phyloP scores from a whole-genome alignment of 2,888 invertebrate genomes.

The Mayetiola destructor region DNA sequence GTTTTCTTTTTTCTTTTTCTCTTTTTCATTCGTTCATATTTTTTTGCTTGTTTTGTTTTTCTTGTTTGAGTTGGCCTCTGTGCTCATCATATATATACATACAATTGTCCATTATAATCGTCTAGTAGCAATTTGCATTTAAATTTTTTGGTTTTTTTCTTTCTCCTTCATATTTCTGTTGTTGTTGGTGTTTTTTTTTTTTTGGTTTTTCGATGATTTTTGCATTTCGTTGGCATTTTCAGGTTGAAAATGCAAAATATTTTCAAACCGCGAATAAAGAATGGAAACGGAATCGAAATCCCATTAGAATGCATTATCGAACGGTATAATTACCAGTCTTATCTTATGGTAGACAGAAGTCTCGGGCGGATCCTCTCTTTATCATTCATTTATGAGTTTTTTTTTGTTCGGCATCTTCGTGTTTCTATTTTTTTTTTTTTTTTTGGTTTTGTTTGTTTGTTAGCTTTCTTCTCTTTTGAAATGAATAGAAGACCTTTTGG shows the following conservation, averaged over 20 bases:
- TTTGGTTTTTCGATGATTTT: neutral
- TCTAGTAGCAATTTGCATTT: conserved; percentile 12
- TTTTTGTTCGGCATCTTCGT: neutral
- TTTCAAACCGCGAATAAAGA: no score
- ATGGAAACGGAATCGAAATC: neutral
- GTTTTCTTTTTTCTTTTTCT: neutral
- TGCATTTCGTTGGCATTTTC: neutral
- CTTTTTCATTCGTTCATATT: neutral
- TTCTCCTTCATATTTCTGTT: neutral
- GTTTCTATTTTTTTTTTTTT: no score
- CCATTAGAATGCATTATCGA: conserved; percentile 7
- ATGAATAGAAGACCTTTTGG: no score
- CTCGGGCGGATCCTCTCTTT: no score
- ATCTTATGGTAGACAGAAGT: no score
- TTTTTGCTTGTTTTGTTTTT: neutral
- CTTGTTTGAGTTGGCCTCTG: neutral
- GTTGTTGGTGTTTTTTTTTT: neutral
- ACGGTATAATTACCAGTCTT: conserved; percentile 6
- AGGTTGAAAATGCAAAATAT: neutral
- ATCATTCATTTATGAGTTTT: conserved; percentile 3
- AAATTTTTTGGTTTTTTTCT: neutral
- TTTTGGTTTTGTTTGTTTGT: no score
- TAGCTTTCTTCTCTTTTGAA: no score
- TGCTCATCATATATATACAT: neutral
- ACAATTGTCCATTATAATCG: conserved; percentile 5